Base-by-base conservation (phyloP, 1,140 invertebrate genomes). In the Euura lappo region DNA sequence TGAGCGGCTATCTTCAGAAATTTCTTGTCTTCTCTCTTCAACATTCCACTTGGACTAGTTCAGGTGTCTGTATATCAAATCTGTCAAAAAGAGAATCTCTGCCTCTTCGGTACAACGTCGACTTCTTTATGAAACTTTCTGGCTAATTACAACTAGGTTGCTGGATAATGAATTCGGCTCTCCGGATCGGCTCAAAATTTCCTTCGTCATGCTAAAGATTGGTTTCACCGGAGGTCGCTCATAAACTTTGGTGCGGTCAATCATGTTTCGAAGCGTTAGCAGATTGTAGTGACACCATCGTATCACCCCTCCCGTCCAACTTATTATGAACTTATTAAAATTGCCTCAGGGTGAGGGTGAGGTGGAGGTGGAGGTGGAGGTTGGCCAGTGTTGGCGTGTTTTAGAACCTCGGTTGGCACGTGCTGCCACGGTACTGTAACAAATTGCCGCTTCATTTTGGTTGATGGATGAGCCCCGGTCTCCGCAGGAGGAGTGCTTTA, bases 401-500 rank as follows among this genome's bases (percentile, higher is more conserved):
- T 60, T 60, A 60, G 51, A 60, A 60, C 51, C 51, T 8, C 10
- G 8, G 51, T 60, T 60, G 51, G 51, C 51, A 60, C 51, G 51
- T 60, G 51, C 51, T 60, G 51, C 51, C 13, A n/a, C 51, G 8
- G 8, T 60, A n/a, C 51, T 60, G 70, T 74, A 79, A 79, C 74
- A 79, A 79, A 79, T 79, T 76, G 71, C 69, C 68, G 72, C 76
- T 77, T 72, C 76, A 75, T 76, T 76, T 76, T 71, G 13, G 60
- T 42, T 74, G 76, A 79, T 77, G 74, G 76, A 79, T 74, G 73
- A 72, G 74, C 66, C 70, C 73, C 74, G 70, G 65, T 72, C 44
- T 72, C 10, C 28, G 44, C 66, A 42, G 66, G 72, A 77, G 76
- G 79, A 79, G 79, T 80, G 79, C 77, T 80, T 80, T 74, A 79